Conservation (phyloP, 2,888 invertebrate genomes). For the Saturnia japonica region DNA sequence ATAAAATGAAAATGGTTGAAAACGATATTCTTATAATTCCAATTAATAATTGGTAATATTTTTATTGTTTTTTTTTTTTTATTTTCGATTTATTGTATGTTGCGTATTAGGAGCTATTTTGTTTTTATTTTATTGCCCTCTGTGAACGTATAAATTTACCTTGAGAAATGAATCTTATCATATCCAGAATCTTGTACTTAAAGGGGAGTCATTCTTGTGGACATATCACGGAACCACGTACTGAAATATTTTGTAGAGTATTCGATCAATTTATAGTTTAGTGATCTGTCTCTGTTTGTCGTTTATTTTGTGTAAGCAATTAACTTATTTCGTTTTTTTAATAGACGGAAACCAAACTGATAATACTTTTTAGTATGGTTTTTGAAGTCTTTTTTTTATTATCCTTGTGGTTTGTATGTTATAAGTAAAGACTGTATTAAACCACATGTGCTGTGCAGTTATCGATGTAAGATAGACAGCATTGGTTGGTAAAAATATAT, state of each 20-base stretch:
- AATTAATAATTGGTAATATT: no score
- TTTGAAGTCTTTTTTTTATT: background rate
- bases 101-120: background rate
- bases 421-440: background rate
- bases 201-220: background rate
- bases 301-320: background rate
- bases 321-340: background rate
- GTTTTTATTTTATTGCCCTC: background rate
- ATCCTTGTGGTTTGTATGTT: background rate
- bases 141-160: background rate
- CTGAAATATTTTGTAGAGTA: background rate
- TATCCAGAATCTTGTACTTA: constrained; percentile 13
- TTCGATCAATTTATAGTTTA: background rate
- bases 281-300: background rate
- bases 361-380: background rate
- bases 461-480: background rate
- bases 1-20: no score
- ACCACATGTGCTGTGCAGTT: background rate
- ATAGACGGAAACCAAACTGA: background rate
- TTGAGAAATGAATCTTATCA: constrained; percentile 9
- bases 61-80: no score
- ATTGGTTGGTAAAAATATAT: background rate
- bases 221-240: background rate
- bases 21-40: no score
- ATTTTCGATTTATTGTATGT: background rate